Evolutionary conservation across 2,888 invertebrate genomes (phyloP), one percentile per base, ranked within the genome.

Genomic region (Eugnorisma glareosa): DNA sequence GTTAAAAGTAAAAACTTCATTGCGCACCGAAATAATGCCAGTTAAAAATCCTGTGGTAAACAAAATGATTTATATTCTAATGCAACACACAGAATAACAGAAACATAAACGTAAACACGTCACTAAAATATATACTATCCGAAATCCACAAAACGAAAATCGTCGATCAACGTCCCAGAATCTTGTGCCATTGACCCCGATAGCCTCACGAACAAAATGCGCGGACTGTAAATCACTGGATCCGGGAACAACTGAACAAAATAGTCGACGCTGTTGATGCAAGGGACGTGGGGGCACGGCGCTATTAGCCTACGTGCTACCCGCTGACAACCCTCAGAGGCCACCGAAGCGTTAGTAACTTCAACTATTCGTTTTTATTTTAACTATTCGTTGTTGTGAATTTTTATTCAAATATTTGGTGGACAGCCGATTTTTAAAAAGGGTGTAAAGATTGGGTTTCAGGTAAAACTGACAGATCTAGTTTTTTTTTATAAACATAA

Each of bases 161-260:
- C 69, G 67, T 82, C 82, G 78, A 81, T 86, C 81, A 83, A 77
- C 79, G 45, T 73, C 10, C 69, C 73, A 82, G 77, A 84, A 84
- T 82, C 82, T 79, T 73, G 64, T 73, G 57, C 86, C 73, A 81
- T 83, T 79, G 81, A 83, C 81, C 80, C 76, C 54, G 78, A 80
- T 87, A 84, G 83, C 86, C 86, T 85, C 91, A 91, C 90, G 91
- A 81, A 90, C 89, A 87, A 91, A 92, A 91, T 91, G 92, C 89
- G 87, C 90, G 88, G 84, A 77, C 87, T 79, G 90, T 94, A 93
- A 93, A 94, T 94, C 93, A 93, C 89, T 72, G 69, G 70, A 72
- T 77, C 73, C 76, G 66, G 84, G 66, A 80, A 86, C 83, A 86
- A 75, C 83, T 83, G 87, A 89, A 90, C 90, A 89, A 89, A 91